Percentiles rank a stretch among this genome's conserved stretches.
Conservation (phyloP, 1,140 invertebrate genomes). For the Zaprionus davidi region DNA sequence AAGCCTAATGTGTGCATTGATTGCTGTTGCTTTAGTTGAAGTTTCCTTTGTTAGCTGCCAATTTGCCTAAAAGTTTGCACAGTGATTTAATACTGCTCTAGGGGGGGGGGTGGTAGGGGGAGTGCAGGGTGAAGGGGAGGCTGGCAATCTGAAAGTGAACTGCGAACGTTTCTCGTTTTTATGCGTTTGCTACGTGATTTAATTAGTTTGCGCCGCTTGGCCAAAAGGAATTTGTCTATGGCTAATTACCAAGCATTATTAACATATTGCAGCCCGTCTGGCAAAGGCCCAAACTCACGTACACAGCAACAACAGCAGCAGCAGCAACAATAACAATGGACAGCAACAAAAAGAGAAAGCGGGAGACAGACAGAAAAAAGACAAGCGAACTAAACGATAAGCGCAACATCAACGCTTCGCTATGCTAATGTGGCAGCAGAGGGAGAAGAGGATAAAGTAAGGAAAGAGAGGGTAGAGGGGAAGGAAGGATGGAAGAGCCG, state of each 20-base stretch:
- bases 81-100: slow-evolving; percentile 34
- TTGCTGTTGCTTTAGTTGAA: slow-evolving; percentile 36
- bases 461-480: not conserved
- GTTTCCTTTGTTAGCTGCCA: slow-evolving; percentile 58
- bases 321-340: not conserved
- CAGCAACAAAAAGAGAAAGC: not conserved
- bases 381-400: slow-evolving; percentile 31
- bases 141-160: slow-evolving; percentile 18
- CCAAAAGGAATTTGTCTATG: slow-evolving; percentile 53
- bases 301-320: slow-evolving; percentile 18
- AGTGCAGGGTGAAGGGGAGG: no score
- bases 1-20: slow-evolving; percentile 42
- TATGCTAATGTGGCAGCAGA: slow-evolving; percentile 34
- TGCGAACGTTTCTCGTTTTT: slow-evolving; percentile 65
- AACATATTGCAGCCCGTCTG: slow-evolving; percentile 60
- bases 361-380: slow-evolving; percentile 10
- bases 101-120: slow-evolving; percentile 9
- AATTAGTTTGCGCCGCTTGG: slow-evolving; percentile 68
- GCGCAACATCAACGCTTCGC: slow-evolving; percentile 39
- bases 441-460: not conserved
- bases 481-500: not conserved
- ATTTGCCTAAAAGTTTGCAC: slow-evolving; percentile 71
- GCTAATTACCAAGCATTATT: slow-evolving; percentile 69
- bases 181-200: slow-evolving; percentile 81
- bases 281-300: slow-evolving; percentile 4